phyloP scores from a whole-genome alignment of 1,140 invertebrate genomes.

The Drosophila kanapiae region DNA sequence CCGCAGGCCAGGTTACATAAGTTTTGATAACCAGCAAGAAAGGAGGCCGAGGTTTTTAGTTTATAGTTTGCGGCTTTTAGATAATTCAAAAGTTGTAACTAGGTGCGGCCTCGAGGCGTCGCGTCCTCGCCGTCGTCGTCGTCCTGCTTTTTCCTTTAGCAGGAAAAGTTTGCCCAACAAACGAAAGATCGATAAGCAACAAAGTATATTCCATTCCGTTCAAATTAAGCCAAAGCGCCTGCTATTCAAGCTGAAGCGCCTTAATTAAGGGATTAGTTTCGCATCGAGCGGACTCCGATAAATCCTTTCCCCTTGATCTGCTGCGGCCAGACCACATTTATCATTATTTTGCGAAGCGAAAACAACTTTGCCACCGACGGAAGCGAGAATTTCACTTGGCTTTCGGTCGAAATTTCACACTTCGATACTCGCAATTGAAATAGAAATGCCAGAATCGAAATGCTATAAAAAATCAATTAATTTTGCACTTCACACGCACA shows the following conservation, averaged over 20 bases:
- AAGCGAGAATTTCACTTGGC: constrained; percentile 21
- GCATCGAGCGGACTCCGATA: neutral
- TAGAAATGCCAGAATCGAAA: constrained; percentile 41
- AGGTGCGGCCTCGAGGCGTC: constrained; percentile 70
- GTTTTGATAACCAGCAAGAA: constrained; percentile 40
- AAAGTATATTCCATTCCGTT: constrained; percentile 33
- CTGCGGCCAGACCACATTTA: constrained; percentile 40
- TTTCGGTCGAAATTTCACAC: constrained; percentile 51
- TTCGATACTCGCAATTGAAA: constrained; percentile 68
- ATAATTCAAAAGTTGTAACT: constrained; percentile 82
- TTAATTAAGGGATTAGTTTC: constrained; percentile 56
- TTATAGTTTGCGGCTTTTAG: constrained; percentile 80
- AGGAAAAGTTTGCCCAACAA: constrained; percentile 29
- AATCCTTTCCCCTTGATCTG: constrained; percentile 31
- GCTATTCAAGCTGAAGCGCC: constrained; percentile 35
- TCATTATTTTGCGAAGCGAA: constrained; percentile 41
- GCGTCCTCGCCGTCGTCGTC: constrained; percentile 5
- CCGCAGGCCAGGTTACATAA: constrained; percentile 71
- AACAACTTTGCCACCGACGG: constrained; percentile 16
- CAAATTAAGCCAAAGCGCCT: constrained; percentile 37
- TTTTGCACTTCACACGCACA: constrained; percentile 70
- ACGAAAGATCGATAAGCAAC: constrained; percentile 38
- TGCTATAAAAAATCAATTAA: constrained; percentile 79
- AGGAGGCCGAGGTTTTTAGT: constrained; percentile 54
- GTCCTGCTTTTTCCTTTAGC: constrained; percentile 16